phyloP scores from a whole-genome alignment of 2,113 vertebrate species.

The Tonatia bakeri region DNA sequence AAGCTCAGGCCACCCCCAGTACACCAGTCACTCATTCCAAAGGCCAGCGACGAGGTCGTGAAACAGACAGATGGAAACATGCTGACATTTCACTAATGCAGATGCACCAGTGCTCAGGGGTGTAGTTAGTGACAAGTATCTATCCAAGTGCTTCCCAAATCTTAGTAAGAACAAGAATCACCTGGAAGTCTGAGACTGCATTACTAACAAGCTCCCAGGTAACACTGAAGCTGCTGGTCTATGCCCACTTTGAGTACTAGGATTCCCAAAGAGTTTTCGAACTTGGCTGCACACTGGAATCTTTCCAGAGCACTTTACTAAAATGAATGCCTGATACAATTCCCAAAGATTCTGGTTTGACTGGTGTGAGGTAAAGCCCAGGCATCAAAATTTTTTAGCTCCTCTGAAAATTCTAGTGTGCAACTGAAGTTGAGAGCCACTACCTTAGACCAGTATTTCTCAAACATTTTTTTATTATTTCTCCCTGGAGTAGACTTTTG shows the following conservation, averaged over 20 bases:
- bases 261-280: neutral
- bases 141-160: neutral
- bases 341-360: neutral
- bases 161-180: neutral
- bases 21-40: neutral
- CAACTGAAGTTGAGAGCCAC: neutral
- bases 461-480: neutral
- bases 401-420: neutral
- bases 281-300: neutral
- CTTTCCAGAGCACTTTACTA: neutral
- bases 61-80: neutral
- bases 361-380: neutral
- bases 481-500: neutral
- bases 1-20: neutral
- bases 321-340: neutral
- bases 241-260: neutral
- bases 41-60: neutral
- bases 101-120: neutral
- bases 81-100: neutral
- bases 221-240: rapidly evolving
- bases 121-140: neutral
- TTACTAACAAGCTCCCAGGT: neutral
- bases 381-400: neutral
- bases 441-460: neutral
- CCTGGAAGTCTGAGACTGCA: neutral